phyloP scores from a whole-genome alignment of 2,888 invertebrate species.

The Biston betularia region DNA sequence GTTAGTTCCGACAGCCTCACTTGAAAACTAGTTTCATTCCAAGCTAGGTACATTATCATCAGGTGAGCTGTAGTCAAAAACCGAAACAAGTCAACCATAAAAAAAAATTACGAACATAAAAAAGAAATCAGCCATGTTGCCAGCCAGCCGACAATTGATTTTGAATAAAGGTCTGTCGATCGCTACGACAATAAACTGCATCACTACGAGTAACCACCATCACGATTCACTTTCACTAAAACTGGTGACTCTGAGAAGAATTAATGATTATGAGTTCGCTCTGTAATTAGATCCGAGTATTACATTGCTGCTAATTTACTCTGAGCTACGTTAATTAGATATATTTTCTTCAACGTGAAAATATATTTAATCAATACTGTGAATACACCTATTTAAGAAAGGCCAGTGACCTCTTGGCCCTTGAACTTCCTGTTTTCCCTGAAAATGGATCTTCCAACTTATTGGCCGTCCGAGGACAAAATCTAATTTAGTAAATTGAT shows the following conservation, averaged over 20 bases:
- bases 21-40: too few species aligned
- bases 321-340: background rate
- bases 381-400: background rate
- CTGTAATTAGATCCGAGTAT: background rate
- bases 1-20: too few species aligned
- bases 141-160: too few species aligned
- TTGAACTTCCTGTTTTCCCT: conserved; percentile 10
- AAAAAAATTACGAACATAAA: too few species aligned
- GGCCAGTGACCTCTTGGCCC: conserved; percentile 3
- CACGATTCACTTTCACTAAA: background rate
- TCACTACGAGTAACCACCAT: too few species aligned
- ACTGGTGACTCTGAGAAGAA: background rate
- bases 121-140: too few species aligned
- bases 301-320: background rate
- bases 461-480: conserved; percentile 15
- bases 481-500: conserved; percentile 23
- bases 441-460: conserved; percentile 18
- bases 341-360: background rate
- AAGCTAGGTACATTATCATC: too few species aligned
- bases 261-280: background rate
- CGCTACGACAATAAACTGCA: background rate
- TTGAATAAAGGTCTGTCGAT: too few species aligned
- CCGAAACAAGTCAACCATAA: too few species aligned
- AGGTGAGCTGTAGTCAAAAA: too few species aligned
- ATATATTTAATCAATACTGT: background rate